phyloP scores from a whole-genome alignment of 2,113 vertebrate species.

The Neomonachus schauinslandi region DNA sequence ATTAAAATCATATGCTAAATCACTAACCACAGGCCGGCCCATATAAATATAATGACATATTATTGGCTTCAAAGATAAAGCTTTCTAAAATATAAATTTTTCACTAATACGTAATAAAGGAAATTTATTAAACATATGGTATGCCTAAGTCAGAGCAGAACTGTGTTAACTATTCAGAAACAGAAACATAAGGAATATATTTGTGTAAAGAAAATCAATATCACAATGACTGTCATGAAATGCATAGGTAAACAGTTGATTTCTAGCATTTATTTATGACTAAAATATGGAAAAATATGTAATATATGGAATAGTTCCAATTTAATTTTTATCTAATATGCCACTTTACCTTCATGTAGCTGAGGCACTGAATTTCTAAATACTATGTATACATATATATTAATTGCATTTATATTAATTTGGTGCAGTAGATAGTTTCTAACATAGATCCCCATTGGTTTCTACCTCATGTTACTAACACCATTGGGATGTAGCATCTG shows the following conservation, averaged over 20 bases:
- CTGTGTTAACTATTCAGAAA: conserved; percentile 40
- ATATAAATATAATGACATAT: background rate
- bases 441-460: background rate
- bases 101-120: background rate
- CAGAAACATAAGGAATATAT: background rate
- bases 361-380: background rate
- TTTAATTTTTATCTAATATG: background rate
- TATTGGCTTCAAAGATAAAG: background rate
- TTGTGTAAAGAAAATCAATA: background rate
- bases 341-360: background rate
- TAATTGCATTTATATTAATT: background rate
- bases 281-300: background rate
- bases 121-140: conserved; percentile 23
- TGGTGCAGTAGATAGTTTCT: background rate
- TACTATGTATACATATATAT: background rate
- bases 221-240: background rate
- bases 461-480: background rate
- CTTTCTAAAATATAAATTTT: background rate
- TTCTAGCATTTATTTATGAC: conserved; percentile 13
- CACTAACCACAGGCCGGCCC: background rate
- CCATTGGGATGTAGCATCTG: fast-evolving
- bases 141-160: background rate
- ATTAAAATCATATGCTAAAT: conserved; percentile 2
- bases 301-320: background rate
- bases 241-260: background rate